Percentiles rank a stretch among this genome's conserved stretches.
These are phyloP conservation scores for Xenopus borealis DNA, from an alignment of 2,113 vertebrate genomes.

Conservation along the genomic window DNA sequence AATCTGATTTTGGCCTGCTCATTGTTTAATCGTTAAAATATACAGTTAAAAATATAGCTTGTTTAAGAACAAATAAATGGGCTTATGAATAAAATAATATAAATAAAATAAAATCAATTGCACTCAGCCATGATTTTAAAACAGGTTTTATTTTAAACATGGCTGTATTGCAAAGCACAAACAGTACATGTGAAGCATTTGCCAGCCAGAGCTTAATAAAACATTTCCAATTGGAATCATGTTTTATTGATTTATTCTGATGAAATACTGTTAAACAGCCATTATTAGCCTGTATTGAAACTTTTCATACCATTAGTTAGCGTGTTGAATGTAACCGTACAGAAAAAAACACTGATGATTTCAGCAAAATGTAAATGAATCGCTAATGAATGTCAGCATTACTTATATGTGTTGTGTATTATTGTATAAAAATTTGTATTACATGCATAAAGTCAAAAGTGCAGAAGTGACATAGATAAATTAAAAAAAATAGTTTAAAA, in stretches of 20 bases:
- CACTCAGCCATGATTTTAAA: neutral
- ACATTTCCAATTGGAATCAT: slow-evolving; percentile 8
- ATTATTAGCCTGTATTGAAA: neutral
- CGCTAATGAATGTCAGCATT: too few relatives aligned
- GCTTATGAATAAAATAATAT: neutral
- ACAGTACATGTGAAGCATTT: neutral
- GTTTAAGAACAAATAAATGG: neutral
- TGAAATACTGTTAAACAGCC: neutral
- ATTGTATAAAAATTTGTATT: too few relatives aligned
- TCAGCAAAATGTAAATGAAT: too few relatives aligned
- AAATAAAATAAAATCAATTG: neutral
- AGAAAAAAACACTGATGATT: neutral
- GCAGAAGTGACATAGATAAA: too few relatives aligned
- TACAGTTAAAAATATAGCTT: neutral
- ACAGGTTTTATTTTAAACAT: neutral
- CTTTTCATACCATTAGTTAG: neutral
- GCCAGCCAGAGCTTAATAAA: slow-evolving; percentile 2
- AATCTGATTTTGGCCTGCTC: neutral
- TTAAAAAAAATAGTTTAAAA: too few relatives aligned
- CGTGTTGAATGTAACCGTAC: neutral
- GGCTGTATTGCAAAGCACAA: neutral
- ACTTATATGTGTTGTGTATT: too few relatives aligned
- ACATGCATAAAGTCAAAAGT: too few relatives aligned
- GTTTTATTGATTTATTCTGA: slow-evolving; percentile 1
- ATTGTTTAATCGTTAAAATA: neutral